Evolutionary conservation across 2,113 vertebrate species (phyloP).

Genomic region (Bufo gargarizans): DNA sequence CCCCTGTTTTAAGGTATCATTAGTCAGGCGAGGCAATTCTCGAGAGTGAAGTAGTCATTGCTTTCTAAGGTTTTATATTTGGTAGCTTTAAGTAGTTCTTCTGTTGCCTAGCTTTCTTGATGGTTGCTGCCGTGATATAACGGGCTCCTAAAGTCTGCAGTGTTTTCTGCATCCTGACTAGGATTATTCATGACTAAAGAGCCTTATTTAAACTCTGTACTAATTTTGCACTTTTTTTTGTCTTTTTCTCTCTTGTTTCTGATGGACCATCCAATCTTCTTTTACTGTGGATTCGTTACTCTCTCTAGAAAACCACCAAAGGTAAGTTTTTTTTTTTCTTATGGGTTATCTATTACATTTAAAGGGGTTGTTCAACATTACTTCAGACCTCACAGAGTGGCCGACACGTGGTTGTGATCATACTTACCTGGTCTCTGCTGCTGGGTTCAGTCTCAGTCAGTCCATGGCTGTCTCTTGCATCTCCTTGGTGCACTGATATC

Average conservation of each 20-base stretch:
- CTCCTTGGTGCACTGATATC: too few species aligned
- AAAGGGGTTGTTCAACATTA: too few species aligned
- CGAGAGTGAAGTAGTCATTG: too few species aligned
- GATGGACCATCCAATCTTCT: neutral
- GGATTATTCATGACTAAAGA: neutral
- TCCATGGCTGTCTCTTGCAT: too few species aligned
- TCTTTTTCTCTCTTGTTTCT: neutral
- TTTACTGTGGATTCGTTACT: neutral
- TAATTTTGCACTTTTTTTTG: conserved; percentile 5
- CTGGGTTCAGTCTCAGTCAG: too few species aligned
- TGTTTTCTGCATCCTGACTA: neutral
- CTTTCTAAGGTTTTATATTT: neutral
- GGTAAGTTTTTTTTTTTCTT: conserved; percentile 28
- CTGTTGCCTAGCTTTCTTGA: neutral
- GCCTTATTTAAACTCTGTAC: neutral
- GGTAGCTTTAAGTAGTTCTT: neutral
- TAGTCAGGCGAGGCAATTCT: too few species aligned
- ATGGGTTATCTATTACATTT: too few species aligned
- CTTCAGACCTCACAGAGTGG: too few species aligned
- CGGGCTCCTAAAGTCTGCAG: neutral
- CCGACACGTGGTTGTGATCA: too few species aligned
- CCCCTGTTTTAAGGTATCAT: neutral
- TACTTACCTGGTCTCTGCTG: too few species aligned
- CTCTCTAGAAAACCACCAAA: conserved; percentile 48
- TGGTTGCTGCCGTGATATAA: neutral